A percentile compares a stretch with the other conserved stretches of the same genome.
These are phyloP conservation scores for Cnemophilus loriae DNA, from an alignment of 2,113 vertebrate species.

Conservation along the genomic window DNA sequence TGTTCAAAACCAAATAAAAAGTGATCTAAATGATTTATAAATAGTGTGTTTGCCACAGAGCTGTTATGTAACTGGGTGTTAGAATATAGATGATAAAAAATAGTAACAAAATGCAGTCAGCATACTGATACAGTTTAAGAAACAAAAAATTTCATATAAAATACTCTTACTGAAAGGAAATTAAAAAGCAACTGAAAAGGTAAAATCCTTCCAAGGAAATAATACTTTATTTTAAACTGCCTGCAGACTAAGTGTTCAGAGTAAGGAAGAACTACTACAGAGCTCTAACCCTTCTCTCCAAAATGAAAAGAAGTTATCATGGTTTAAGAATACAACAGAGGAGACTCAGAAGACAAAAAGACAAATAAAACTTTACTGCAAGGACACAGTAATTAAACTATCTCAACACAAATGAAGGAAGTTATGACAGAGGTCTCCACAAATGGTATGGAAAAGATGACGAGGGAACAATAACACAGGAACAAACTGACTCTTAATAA, in stretches of 20 bases:
- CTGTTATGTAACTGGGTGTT: neutral
- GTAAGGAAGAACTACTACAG: neutral
- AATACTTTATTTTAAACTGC: neutral
- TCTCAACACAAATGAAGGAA: constrained; percentile 36
- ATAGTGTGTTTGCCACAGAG: neutral
- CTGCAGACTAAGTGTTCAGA: neutral
- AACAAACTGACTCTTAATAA: constrained; percentile 1
- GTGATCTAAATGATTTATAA: constrained; percentile 2
- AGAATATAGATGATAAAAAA: neutral
- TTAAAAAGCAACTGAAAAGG: neutral
- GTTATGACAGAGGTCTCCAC: neutral
- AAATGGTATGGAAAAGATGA: neutral
- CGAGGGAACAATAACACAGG: constrained; percentile 6
- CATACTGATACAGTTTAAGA: neutral
- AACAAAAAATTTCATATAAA: neutral
- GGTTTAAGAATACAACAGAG: neutral
- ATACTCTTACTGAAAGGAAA: neutral
- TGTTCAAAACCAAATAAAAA: constrained; percentile 2
- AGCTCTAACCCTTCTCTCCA: neutral
- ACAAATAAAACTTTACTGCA: neutral
- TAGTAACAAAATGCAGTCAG: neutral
- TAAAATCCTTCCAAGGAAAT: neutral
- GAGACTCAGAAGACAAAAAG: neutral
- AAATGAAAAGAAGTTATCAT: neutral
- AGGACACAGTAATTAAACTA: neutral